Conservation (phyloP, 2,797 vertebrate species). For the Protosalanx chinensis region DNA sequence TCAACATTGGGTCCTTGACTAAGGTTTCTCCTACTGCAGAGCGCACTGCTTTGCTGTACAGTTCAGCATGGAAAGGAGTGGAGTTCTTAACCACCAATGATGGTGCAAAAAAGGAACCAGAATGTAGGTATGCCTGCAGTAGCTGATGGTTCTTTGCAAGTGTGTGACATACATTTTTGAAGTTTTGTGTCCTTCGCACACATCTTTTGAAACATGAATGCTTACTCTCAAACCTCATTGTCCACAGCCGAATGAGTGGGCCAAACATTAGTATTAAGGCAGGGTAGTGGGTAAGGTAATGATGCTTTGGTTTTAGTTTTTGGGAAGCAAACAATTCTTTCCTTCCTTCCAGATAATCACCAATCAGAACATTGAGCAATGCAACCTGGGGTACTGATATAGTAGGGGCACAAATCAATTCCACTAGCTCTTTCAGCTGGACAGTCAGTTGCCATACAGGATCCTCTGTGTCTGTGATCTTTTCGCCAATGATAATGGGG, state of each 20-base stretch:
- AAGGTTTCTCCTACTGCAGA: no score
- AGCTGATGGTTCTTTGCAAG: constrained; percentile 31
- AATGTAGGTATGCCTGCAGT: constrained; percentile 18
- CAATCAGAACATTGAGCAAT: constrained; percentile 20
- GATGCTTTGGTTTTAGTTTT: constrained; percentile 39
- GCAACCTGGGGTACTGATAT: constrained; percentile 24
- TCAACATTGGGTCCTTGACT: no score
- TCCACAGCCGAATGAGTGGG: constrained; percentile 33
- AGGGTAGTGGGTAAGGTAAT: constrained; percentile 28
- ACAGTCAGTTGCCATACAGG: constrained; percentile 30
- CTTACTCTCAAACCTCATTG: constrained; percentile 36
- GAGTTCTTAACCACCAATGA: no score
- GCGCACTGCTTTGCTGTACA: no score
- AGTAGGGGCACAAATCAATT: constrained; percentile 34
- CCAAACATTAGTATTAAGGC: constrained; percentile 23
- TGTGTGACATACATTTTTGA: constrained; percentile 27
- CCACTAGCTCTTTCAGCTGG: constrained; percentile 26
- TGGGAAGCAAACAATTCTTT: constrained; percentile 18
- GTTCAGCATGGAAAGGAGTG: no score
- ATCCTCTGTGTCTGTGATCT: constrained; percentile 6
- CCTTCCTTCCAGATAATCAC: constrained; percentile 34
- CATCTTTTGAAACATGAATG: constrained; percentile 31
- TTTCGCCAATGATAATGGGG: constrained; percentile 13
- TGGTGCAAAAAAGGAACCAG: no score
- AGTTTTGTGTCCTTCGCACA: constrained; percentile 24